phyloP scores from a whole-genome alignment of 1,140 invertebrate genomes.

The Lasaia peninsularis region DNA sequence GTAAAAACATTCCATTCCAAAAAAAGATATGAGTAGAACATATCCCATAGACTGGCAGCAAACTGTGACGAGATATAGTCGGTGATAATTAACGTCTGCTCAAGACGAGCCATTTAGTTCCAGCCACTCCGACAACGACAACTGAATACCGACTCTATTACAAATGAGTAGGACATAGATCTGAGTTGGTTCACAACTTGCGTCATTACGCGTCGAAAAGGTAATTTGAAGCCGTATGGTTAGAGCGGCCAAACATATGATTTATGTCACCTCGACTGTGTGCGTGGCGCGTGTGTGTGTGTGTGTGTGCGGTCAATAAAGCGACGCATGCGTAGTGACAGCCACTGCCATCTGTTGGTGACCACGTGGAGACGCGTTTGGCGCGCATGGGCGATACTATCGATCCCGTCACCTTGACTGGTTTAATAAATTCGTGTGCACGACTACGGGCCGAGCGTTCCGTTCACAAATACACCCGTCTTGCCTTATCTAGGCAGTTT shows the following conservation, averaged over 20 bases:
- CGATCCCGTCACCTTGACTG: slow-evolving; percentile 64
- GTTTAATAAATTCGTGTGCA: slow-evolving; percentile 63
- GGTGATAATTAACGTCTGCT: slow-evolving; percentile 63
- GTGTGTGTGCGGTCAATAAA: slow-evolving; percentile 52
- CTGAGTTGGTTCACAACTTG: slow-evolving; percentile 29
- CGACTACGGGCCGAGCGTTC: slow-evolving; percentile 29
- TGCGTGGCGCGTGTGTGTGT: slow-evolving; percentile 29
- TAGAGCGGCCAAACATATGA: slow-evolving; percentile 64
- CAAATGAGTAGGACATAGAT: slow-evolving; percentile 18
- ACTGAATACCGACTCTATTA: slow-evolving; percentile 21
- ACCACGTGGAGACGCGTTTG: slow-evolving; percentile 47
- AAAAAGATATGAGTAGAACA: not conserved
- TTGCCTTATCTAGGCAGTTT: slow-evolving; percentile 20
- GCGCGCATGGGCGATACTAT: slow-evolving; percentile 51
- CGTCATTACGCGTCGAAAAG: slow-evolving; percentile 63
- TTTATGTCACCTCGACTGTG: slow-evolving; percentile 48
- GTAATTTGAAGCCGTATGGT: slow-evolving; percentile 66
- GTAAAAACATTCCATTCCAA: too few relatives aligned
- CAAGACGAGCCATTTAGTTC: slow-evolving; percentile 54
- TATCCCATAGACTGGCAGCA: slow-evolving; percentile 20
- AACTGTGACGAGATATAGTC: slow-evolving; percentile 54
- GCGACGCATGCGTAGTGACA: slow-evolving; percentile 54
- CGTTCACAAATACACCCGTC: slow-evolving; percentile 35
- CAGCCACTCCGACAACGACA: slow-evolving; percentile 45
- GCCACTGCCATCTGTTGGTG: slow-evolving; percentile 63